phyloP scores from a whole-genome alignment of 2,797 vertebrate genomes.

The Gouania willdenowi region DNA sequence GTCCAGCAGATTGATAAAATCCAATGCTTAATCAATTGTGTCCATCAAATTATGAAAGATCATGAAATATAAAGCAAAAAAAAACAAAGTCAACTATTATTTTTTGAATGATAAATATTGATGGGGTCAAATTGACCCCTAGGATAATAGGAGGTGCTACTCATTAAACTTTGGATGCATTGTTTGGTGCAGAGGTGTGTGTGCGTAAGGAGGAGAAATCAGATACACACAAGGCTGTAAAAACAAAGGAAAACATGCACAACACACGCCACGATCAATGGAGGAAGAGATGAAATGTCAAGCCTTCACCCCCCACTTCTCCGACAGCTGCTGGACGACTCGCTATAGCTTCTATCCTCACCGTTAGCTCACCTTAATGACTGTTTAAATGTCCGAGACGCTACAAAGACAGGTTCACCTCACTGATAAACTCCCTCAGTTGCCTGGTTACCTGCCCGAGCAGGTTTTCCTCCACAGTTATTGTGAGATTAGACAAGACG shows the following conservation, averaged over 20 bases:
- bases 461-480: conserved; percentile 36
- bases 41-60: too few species aligned
- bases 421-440: conserved; percentile 56
- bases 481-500: conserved; percentile 50
- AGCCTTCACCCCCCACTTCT: conserved; percentile 17
- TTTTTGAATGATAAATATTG: too few species aligned
- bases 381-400: conserved; percentile 64
- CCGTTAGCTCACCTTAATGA: conserved; percentile 59
- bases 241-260: background rate
- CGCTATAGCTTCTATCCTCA: conserved; percentile 36
- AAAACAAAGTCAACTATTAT: too few species aligned
- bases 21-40: too few species aligned
- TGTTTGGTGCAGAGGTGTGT: conserved; percentile 2
- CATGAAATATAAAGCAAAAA: too few species aligned
- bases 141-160: too few species aligned
- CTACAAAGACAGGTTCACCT: conserved; percentile 40
- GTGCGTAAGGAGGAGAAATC: conserved; percentile 1
- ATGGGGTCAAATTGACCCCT: too few species aligned
- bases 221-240: background rate
- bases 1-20: too few species aligned
- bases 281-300: conserved; percentile 33
- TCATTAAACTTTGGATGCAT: conserved; percentile 30
- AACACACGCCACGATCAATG: conserved; percentile 10
- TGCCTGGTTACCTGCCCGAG: conserved; percentile 74
- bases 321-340: conserved; percentile 37